Evolutionary conservation across 2,888 invertebrate species (phyloP).

Genomic region (Lithophane leautieri): DNA sequence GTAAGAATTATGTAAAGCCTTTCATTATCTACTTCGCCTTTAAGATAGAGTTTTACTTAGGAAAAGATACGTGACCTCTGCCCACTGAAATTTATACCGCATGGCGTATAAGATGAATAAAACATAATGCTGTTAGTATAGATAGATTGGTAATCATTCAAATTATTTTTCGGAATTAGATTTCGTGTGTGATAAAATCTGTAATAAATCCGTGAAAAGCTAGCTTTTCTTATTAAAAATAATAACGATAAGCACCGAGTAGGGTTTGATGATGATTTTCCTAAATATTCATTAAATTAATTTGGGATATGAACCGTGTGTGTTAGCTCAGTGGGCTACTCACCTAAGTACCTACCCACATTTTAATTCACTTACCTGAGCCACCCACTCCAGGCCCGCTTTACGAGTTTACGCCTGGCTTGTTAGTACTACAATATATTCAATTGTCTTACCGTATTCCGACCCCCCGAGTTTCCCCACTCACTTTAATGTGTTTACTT

Average conservation of each 20-base stretch:
- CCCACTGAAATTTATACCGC: slow-evolving; percentile 36
- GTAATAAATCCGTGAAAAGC: not conserved
- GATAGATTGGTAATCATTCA: not conserved
- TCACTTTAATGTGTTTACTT: slow-evolving; percentile 71
- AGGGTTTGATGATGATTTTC: slow-evolving; percentile 5
- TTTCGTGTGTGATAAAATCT: not conserved
- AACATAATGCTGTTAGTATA: slow-evolving; percentile 10
- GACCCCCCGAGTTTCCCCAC: slow-evolving; percentile 63
- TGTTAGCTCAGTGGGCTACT: slow-evolving; percentile 47
- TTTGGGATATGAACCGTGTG: slow-evolving; percentile 41
- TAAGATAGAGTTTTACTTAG: slow-evolving; percentile 52
- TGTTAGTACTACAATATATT: slow-evolving; percentile 72
- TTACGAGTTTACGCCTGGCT: slow-evolving; percentile 72
- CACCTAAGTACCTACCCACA: slow-evolving; percentile 52
- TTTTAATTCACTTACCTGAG: slow-evolving; percentile 77
- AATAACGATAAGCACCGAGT: slow-evolving; percentile 1
- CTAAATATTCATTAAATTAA: slow-evolving; percentile 31
- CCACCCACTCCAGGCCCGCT: slow-evolving; percentile 65
- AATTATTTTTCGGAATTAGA: not conserved
- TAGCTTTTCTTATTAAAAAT: not conserved
- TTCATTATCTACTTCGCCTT: slow-evolving; percentile 41
- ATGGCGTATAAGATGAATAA: slow-evolving; percentile 36
- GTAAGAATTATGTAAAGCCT: slow-evolving; percentile 50
- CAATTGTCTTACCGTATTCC: slow-evolving; percentile 68
- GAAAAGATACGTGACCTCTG: slow-evolving; percentile 47